A percentile compares a stretch with the other conserved stretches of the same genome.
These are phyloP conservation scores for Venustoraphidia nigricollis DNA, from an alignment of 2,888 invertebrate species.

Conservation along the genomic window DNA sequence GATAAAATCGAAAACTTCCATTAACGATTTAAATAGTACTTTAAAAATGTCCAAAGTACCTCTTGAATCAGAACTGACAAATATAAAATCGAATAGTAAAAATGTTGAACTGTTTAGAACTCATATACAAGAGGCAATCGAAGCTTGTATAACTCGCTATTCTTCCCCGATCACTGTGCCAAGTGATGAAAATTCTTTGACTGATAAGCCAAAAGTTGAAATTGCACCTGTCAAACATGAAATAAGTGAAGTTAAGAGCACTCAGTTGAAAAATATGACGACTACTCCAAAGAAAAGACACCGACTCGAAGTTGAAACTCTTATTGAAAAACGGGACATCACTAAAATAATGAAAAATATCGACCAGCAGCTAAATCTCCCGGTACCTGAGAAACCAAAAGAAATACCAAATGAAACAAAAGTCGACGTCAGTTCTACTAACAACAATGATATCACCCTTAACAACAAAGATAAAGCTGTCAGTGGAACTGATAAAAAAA, in stretches of 20 bases:
- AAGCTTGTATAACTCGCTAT: slow-evolving; percentile 34
- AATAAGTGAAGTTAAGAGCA: slow-evolving; percentile 17
- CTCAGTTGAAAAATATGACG: slow-evolving; percentile 9
- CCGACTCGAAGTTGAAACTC: slow-evolving; percentile 43
- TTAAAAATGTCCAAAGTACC: too few relatives aligned
- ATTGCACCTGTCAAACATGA: slow-evolving; percentile 25
- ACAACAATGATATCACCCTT: slow-evolving; percentile 15
- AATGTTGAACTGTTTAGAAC: slow-evolving; percentile 11
- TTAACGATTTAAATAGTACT: too few relatives aligned
- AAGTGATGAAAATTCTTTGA: slow-evolving; percentile 26
- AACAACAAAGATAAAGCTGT: slow-evolving; percentile 12
- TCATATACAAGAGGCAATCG: slow-evolving; percentile 39
- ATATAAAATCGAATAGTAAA: too few relatives aligned
- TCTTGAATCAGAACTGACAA: too few relatives aligned
- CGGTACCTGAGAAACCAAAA: slow-evolving; percentile 12
- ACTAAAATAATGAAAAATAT: slow-evolving; percentile 2
- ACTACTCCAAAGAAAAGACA: slow-evolving; percentile 64
- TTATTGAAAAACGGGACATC: slow-evolving; percentile 9
- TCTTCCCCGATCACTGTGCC: slow-evolving; percentile 15
- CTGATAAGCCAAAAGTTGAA: slow-evolving; percentile 27
- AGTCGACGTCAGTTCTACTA: slow-evolving; percentile 17
- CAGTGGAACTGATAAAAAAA: slow-evolving; percentile 10
- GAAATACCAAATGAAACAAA: slow-evolving; percentile 19
- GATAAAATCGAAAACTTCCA: too few relatives aligned
- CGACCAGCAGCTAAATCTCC: slow-evolving; percentile 7